phyloP scores from a whole-genome alignment of 1,140 invertebrate genomes.

The Tetragnatha versicolor region DNA sequence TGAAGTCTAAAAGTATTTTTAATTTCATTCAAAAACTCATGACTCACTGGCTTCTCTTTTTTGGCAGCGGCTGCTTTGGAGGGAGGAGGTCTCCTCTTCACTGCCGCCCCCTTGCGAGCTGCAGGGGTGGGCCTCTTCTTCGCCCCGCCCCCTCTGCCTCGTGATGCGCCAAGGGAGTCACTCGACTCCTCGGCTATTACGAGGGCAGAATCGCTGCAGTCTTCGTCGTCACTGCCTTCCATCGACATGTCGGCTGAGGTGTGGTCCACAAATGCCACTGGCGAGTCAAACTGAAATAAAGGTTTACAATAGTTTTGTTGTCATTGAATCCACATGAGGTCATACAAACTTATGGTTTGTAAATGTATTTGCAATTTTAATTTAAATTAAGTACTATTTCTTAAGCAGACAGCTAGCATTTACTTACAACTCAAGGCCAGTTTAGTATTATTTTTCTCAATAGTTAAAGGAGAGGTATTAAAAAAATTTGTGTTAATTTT shows the following conservation, averaged over 20 bases:
- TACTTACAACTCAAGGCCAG: too few relatives aligned
- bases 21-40: not conserved
- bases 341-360: too few relatives aligned
- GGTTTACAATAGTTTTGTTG: too few relatives aligned
- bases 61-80: not conserved
- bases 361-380: too few relatives aligned
- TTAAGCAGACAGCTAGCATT: too few relatives aligned
- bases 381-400: too few relatives aligned
- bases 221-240: constrained; percentile 42
- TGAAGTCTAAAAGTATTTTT: too few relatives aligned
- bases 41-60: constrained; percentile 20
- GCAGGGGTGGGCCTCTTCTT: constrained; percentile 16
- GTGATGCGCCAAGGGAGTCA: constrained; percentile 35
- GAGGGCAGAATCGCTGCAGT: constrained; percentile 28
- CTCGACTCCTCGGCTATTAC: constrained; percentile 48
- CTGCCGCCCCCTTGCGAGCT: not conserved
- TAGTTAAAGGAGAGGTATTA: too few relatives aligned
- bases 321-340: too few relatives aligned
- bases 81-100: not conserved
- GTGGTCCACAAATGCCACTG: constrained; percentile 26
- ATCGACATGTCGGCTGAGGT: constrained; percentile 1
- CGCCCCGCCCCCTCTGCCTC: not conserved
- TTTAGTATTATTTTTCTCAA: too few relatives aligned
- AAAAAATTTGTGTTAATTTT: too few relatives aligned
- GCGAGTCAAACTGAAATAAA: constrained; percentile 18